Evolutionary conservation across 2,888 invertebrate genomes (phyloP), one percentile per base, ranked within the genome.

Genomic region (Endotricha flammealis): DNA sequence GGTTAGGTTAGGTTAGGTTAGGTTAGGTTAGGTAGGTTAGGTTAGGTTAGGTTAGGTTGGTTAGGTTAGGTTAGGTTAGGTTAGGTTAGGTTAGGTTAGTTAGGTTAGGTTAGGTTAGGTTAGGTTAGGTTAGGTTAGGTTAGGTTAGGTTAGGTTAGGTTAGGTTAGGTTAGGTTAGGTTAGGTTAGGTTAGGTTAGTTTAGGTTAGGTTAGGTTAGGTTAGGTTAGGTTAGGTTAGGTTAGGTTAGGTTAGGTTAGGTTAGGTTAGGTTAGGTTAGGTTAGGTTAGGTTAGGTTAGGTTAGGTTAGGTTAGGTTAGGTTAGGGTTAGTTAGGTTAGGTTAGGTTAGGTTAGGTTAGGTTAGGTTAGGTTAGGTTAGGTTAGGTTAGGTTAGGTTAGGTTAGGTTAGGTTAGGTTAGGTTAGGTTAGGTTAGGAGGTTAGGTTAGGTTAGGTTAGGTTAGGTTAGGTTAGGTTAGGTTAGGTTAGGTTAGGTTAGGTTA

Each of bases 241-340:
- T 38, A 38, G 39, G 34, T 35, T 30, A 38, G 38, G 34, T 32
- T 32, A 36, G 36, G 38, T 35, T 38, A 38, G 32, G 42, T 35
- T 36, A 42, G 42, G 42, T 38, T 38, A 38, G 38, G 38, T 35
- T 35, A 38, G 36, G 38, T 38, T 36, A 41, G 37, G 33, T 36
- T 35, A 38, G 36, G 38, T 35, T 35, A 42, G 38, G 42, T 42
- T 42, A 42, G 42, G 38, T 42, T 42, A 38, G 38, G 42, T 38
- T 38, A 42, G 38, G 42, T 42, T 42, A 42, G 38, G 42, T 42
- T 42, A 38, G 38, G 42, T 38, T 38, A 42, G 38, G 42, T 42
- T 42, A 42, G 42, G 42, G 38, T 42, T 36, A 37, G 43, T 39
- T 39, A 43, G 37, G 39, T 43, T 39, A 40, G 43, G 36, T 40